Percentiles rank a stretch among this genome's conserved stretches.
These are phyloP conservation scores for Ailuropoda melanoleuca DNA, from an alignment of 2,113 vertebrate genomes.

Conservation along the genomic window DNA sequence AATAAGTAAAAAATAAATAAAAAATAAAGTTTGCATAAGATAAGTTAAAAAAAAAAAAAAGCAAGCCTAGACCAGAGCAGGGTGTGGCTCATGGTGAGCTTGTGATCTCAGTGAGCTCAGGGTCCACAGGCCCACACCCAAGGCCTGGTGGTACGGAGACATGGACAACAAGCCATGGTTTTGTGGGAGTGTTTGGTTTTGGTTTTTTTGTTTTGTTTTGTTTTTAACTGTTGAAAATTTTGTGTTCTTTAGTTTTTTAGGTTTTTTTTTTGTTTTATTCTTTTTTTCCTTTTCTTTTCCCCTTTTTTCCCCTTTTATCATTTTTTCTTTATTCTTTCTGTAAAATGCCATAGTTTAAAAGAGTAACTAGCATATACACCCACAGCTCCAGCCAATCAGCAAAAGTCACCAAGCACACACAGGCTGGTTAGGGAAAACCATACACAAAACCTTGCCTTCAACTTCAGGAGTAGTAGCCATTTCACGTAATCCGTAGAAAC, in stretches of 20 bases:
- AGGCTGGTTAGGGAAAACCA: neutral
- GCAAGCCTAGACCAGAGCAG: neutral
- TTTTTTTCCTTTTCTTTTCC: neutral
- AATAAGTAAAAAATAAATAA: neutral
- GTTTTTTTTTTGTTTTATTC: neutral
- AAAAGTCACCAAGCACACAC: neutral
- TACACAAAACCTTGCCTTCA: neutral
- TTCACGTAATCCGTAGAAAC: neutral
- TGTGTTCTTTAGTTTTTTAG: neutral
- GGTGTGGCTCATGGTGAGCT: neutral
- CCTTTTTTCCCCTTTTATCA: neutral
- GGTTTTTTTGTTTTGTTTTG: too few relatives aligned
- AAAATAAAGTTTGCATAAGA: neutral
- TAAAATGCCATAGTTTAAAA: neutral
- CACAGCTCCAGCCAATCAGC: neutral
- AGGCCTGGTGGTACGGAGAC: neutral
- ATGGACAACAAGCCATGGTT: neutral
- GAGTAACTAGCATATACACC: neutral
- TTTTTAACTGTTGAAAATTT: neutral
- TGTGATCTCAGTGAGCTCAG: neutral
- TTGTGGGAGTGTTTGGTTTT: neutral
- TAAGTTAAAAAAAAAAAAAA: neutral
- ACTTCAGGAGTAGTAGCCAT: neutral
- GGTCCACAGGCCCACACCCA: neutral
- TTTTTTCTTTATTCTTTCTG: neutral